A percentile compares a stretch with the other conserved stretches of the same genome.
Evolutionary conservation across 2,797 vertebrate species (phyloP).

Genomic region (Serranus cabrilla): DNA sequence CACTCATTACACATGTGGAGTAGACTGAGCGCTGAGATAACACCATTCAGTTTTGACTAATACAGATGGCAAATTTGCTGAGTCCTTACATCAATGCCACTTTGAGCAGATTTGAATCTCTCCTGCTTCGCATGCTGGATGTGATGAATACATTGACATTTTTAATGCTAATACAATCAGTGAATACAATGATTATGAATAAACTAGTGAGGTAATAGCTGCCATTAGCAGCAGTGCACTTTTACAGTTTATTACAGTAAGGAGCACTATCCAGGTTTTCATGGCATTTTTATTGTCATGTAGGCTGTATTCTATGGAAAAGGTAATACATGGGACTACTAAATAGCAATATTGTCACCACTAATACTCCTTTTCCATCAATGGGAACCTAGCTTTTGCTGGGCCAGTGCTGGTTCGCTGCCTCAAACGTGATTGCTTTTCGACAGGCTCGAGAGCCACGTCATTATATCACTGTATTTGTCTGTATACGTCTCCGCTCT

Average conservation of each 20-base stretch:
- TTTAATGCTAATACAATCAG: constrained; percentile 44
- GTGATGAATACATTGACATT: constrained; percentile 54
- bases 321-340: neutral
- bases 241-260: neutral
- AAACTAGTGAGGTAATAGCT: constrained; percentile 23
- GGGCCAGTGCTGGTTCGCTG: too few species aligned
- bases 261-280: neutral
- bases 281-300: constrained; percentile 2
- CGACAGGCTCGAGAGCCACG: too few species aligned
- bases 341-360: neutral
- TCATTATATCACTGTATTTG: too few species aligned
- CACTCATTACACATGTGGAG: constrained; percentile 55
- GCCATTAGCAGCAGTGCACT: constrained; percentile 16
- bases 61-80: constrained; percentile 63
- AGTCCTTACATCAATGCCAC: constrained; percentile 42
- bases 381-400: too few species aligned
- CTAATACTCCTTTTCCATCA: too few species aligned
- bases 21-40: constrained; percentile 28
- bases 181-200: constrained; percentile 22
- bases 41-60: constrained; percentile 35
- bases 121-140: neutral
- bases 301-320: neutral
- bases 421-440: too few species aligned
- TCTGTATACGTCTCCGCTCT: too few species aligned
- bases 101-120: constrained; percentile 35